A percentile compares a stretch with the other conserved stretches of the same genome.
These are phyloP conservation scores for Astropecten irregularis DNA, from an alignment of 53 echinoderm and acorn worm species.

Conservation along the genomic window DNA sequence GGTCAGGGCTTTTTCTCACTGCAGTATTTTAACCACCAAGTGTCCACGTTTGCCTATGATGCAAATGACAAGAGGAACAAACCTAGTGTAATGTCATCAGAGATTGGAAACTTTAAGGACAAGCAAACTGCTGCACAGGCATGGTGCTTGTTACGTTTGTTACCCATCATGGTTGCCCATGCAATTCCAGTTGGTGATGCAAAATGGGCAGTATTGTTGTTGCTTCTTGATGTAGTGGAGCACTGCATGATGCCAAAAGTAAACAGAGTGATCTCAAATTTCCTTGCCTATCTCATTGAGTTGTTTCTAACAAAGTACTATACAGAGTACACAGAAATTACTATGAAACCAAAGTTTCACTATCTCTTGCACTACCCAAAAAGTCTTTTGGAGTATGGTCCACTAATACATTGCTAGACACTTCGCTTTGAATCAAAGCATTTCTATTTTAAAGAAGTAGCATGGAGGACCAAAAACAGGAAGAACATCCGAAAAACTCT, in stretches of 20 bases:
- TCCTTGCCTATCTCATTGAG: slow-evolving; percentile 38
- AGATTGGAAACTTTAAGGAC: slow-evolving; percentile 51
- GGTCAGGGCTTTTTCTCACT: slow-evolving; percentile 12
- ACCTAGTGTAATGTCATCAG: slow-evolving; percentile 24
- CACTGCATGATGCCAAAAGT: slow-evolving; percentile 52
- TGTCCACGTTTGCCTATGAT: slow-evolving; percentile 26
- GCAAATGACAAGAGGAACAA: slow-evolving; percentile 45
- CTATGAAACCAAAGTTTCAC: slow-evolving; percentile 53
- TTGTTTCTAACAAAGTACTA: slow-evolving; percentile 50
- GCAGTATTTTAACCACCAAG: slow-evolving; percentile 23
- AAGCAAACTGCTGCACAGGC: slow-evolving; percentile 64
- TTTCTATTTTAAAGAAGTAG: slow-evolving; percentile 44
- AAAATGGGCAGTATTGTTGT: slow-evolving; percentile 28
- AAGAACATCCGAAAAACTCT: slow-evolving; percentile 39
- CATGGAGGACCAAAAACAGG: slow-evolving; percentile 56
- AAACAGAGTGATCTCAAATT: slow-evolving; percentile 35
- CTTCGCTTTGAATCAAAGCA: slow-evolving; percentile 52
- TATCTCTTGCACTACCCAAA: slow-evolving; percentile 51
- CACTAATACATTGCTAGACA: slow-evolving; percentile 54
- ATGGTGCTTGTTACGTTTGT: slow-evolving; percentile 59
- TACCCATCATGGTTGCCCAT: slow-evolving; percentile 66
- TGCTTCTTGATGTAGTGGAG: slow-evolving; percentile 59
- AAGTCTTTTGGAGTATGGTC: slow-evolving; percentile 51
- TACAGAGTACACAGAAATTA: slow-evolving; percentile 14
- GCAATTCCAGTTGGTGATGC: slow-evolving; percentile 27